Percentiles rank a stretch among this genome's conserved stretches.
Evolutionary conservation across 2,888 invertebrate genomes (phyloP).

Genomic region (Punctoribates punctum): DNA sequence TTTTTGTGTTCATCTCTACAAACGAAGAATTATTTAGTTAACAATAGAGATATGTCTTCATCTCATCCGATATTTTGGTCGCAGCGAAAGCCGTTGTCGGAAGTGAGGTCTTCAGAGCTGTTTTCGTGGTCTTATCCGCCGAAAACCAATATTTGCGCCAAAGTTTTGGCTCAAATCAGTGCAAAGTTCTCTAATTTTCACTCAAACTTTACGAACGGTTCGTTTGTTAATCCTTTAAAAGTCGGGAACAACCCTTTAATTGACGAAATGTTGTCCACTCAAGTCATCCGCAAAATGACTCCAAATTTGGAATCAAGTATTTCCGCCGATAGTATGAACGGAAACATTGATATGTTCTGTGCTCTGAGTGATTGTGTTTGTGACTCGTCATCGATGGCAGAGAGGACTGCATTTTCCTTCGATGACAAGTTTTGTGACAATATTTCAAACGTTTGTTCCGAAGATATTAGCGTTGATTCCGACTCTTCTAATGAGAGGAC

Average conservation of each 20-base stretch:
- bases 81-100: neutral
- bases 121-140: conserved; percentile 17
- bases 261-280: neutral
- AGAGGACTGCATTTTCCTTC: neutral
- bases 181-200: neutral
- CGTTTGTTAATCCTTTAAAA: neutral
- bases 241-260: neutral
- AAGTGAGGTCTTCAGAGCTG: neutral
- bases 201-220: neutral
- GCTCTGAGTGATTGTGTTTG: neutral
- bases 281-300: neutral
- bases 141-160: neutral
- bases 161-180: neutral
- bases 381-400: conserved; percentile 18
- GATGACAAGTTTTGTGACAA: neutral
- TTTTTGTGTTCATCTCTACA: neutral
- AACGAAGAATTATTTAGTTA: neutral
- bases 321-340: neutral
- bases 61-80: conserved; percentile 20
- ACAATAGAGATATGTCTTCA: neutral
- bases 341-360: neutral
- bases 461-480: conserved; percentile 4
- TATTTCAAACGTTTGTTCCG: neutral
- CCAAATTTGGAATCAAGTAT: neutral
- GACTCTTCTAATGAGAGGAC: conserved; percentile 1